Evolutionary conservation across 2,797 vertebrate genomes (phyloP), one percentile per base, ranked within the genome.

Genomic region (Sciurus carolinensis): DNA sequence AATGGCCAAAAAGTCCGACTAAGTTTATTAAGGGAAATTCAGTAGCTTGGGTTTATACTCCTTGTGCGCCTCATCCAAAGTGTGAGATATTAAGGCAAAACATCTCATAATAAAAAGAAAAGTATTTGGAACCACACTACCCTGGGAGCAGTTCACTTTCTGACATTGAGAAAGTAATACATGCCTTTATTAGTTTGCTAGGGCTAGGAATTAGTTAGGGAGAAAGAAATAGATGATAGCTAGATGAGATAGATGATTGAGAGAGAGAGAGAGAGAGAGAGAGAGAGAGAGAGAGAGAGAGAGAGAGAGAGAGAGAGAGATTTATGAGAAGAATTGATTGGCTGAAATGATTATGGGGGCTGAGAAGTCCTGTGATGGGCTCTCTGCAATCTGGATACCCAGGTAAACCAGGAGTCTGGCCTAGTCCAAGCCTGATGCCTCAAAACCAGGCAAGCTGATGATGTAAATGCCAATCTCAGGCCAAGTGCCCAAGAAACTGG

Each of bases 21-120:
- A 20, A 76, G 28, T 87, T 95, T 95, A 91, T 90, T 85, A 91
- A 90, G 42, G 73, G 57, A 72, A 92, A 94, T 87, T 62, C 82
- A 82, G 83, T 57, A 92, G 13, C 39, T 77, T 85, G 44, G 24
- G 20, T 64, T 87, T 67, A 72, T 2, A 93, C 11, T 28, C 12
- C 59, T 89, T 89, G 13, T 1, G 64, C 9, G 11, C 50, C 39
- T 62, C 76, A 54, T 28, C 24, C 3, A n/a, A 94, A 88, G n/a
- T 66, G 44, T 76, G 62, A 96, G 83, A 88, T 73, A 47, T 62
- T 83, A 39, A 96, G 28, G 54, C 93, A 36, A 77, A 80, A 39
- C 54, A 54, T 87, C 67, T 91, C 67, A 42, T 22, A 75, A 75
- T 71, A 67, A 84, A 76, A 73, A 36, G 52, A 69, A 92, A 96